Evolutionary conservation across 1,140 invertebrate species (phyloP), one percentile per base, ranked within the genome.

Genomic region (Aethina tumida): DNA sequence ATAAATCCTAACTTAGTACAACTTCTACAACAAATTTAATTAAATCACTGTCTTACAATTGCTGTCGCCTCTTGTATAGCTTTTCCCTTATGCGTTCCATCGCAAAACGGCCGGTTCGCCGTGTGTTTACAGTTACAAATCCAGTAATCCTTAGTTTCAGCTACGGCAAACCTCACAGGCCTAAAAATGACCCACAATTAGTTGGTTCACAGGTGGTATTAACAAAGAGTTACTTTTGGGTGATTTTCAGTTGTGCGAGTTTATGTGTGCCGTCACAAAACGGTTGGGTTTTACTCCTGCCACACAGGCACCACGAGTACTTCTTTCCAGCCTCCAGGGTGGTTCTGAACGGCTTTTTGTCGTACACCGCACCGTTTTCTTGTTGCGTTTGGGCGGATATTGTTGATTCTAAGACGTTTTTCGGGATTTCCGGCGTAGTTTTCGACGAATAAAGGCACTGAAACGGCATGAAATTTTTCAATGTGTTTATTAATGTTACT

Each of bases 91-190:
- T 98, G 95, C 15, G 91, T 84, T 14, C 95, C 95, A 72, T 99
- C 96, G 72, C 96, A 99, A 61, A 97, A 98, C 5, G 96, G 96
- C 52, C 89, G 70, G 53, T 93, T 86, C 26, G 74, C 72, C 2
- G 94, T 95, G 62, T 97, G 94, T 62, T 99, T 99, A 60, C 96
- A 99, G 59, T 96, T 96, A 61, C 96, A 99, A 3, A 99, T 67
- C 89, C 90, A 98, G 58, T 97, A 97, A 9, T 95, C 85, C 61
- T 92, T 92, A 0, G 81, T 84, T 67, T 95, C 80, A 29, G 79
- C 74, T 2, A 96, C 89, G 49, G 69, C 64, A 52, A 97, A 97
- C 39, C 66, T 67, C 8, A 97, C 67, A 1, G 94, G 94, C 35
- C 74, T 79, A 51, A 37, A 66, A 63, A 49, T 29, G 28, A 30